A percentile compares a stretch with the other conserved stretches of the same genome.
These are phyloP conservation scores for Pelagia noctiluca DNA, from an alignment of 30 jellyfish, hydroid and myxozoan genomes.

Conservation along the genomic window DNA sequence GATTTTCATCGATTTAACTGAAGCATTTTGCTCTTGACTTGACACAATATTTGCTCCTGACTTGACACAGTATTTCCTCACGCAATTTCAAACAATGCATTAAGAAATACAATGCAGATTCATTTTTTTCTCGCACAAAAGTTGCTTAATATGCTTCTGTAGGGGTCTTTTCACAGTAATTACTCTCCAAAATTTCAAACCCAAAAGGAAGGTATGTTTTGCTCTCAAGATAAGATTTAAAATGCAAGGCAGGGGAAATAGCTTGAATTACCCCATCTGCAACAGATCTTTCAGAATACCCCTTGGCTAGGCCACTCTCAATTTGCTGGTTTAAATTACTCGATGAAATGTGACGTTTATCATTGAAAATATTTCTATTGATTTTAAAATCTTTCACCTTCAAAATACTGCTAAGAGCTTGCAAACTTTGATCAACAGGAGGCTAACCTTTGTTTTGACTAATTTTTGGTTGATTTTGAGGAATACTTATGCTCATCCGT, in stretches of 20 bases:
- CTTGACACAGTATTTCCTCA: constrained; percentile 23
- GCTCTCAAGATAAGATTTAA: constrained; percentile 16
- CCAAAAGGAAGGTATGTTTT: constrained; percentile 18
- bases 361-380: constrained; percentile 41
- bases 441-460: constrained; percentile 4
- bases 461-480: no score
- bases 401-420: constrained; percentile 44
- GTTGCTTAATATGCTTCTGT: constrained; percentile 19
- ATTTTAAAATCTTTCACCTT: no score
- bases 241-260: no score
- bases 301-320: no score
- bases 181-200: background rate
- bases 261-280: constrained; percentile 19
- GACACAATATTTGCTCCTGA: no score
- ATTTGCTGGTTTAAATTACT: constrained; percentile 41
- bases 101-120: no score
- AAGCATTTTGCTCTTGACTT: no score
- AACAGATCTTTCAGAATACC: constrained; percentile 25
- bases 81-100: constrained; percentile 14
- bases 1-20: constrained; percentile 22
- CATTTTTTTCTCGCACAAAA: constrained; percentile 10
- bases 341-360: constrained; percentile 38
- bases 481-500: constrained; percentile 2
- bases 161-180: constrained; percentile 33
- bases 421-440: constrained; percentile 33